These are phyloP conservation scores for Scalopus aquaticus DNA, from an alignment of 2,113 vertebrate species.

Conservation along the genomic window DNA sequence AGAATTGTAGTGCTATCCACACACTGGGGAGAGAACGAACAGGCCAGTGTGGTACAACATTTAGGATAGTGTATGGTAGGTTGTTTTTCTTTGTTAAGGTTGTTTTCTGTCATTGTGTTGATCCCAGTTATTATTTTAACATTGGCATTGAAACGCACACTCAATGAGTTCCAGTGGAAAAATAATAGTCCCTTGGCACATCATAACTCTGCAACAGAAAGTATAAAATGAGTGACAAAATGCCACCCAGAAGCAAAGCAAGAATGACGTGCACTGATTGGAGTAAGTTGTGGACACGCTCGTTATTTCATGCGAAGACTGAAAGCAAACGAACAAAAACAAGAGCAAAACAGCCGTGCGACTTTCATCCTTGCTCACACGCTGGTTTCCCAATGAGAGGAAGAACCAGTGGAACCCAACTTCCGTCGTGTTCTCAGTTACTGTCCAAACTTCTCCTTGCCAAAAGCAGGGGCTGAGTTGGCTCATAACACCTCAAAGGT, in stretches of 20 bases:
- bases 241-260: not conserved
- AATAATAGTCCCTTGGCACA: not conserved
- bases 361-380: not conserved
- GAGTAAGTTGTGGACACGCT: not conserved
- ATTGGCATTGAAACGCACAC: not conserved
- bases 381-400: not conserved
- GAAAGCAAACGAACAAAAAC: not conserved
- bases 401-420: not conserved
- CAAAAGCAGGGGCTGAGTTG: not conserved
- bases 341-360: not conserved
- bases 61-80: not conserved
- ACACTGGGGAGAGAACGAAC: not conserved
- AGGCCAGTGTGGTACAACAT: not conserved
- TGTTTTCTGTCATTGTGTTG: not conserved
- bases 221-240: not conserved
- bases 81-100: not conserved
- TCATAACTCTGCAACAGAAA: not conserved
- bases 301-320: not conserved
- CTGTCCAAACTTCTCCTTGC: not conserved
- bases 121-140: not conserved
- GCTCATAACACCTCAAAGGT: not conserved
- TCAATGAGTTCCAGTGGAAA: not conserved
- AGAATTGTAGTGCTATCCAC: not conserved
- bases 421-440: not conserved
- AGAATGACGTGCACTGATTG: not conserved